phyloP scores from a whole-genome alignment of 2,888 invertebrate species.

The Lycophotia porphyrea region DNA sequence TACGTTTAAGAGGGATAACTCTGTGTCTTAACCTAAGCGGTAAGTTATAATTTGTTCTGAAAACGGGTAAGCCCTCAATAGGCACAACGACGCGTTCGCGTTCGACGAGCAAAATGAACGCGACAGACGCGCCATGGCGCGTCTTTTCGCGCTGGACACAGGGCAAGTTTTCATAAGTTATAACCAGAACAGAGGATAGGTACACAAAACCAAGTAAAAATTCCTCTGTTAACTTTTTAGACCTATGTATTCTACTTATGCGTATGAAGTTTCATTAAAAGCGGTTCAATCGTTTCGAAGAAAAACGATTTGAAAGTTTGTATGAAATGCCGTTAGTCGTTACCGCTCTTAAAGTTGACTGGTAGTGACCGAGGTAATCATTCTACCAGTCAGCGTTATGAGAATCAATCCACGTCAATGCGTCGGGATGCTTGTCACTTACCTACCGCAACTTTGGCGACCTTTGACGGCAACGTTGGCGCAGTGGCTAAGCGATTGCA shows the following conservation, averaged over 20 bases:
- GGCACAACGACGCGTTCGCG: neutral
- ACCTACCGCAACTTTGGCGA: neutral
- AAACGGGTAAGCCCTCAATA: neutral
- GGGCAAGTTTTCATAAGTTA: neutral
- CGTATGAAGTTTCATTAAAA: no score
- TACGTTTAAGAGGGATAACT: neutral
- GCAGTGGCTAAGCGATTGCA: no score
- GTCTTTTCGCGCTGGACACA: neutral
- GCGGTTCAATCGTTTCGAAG: no score
- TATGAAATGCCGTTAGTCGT: no score
- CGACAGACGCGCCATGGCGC: neutral
- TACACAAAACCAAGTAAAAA: neutral
- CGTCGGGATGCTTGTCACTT: neutral
- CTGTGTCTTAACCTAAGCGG: neutral
- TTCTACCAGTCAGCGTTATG: neutral
- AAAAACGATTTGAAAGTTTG: no score
- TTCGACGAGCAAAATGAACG: neutral
- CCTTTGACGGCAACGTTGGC: neutral
- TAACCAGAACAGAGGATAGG: neutral
- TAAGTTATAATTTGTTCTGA: neutral
- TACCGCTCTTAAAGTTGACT: slow-evolving; percentile 9
- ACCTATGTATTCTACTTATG: no score
- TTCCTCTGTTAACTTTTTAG: no score
- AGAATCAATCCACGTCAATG: neutral
- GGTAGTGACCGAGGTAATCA: neutral